Evolutionary conservation across 2,888 invertebrate species (phyloP).

Genomic region (Pandemis corylana): DNA sequence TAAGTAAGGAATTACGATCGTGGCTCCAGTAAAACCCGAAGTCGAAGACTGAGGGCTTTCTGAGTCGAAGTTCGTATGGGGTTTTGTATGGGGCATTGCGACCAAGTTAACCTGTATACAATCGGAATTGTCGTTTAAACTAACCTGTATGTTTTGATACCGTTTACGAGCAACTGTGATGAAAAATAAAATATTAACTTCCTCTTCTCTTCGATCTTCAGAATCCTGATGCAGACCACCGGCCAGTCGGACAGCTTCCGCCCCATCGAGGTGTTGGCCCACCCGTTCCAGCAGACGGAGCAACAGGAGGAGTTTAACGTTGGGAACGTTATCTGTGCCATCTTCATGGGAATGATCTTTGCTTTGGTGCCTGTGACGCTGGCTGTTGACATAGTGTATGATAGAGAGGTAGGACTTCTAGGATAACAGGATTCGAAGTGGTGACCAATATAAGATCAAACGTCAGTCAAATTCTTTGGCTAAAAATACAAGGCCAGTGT

Average conservation of each 20-base stretch:
- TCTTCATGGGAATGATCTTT: constrained; percentile 93
- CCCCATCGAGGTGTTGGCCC: constrained; percentile 87
- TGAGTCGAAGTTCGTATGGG: too few species aligned
- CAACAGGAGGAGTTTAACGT: constrained; percentile 90
- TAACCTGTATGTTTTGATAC: too few species aligned
- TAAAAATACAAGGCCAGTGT: too few species aligned
- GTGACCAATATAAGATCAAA: too few species aligned
- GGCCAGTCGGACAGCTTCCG: constrained; percentile 73
- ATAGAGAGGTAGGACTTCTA: constrained; percentile 87
- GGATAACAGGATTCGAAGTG: neutral
- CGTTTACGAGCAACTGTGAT: too few species aligned
- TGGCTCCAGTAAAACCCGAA: too few species aligned
- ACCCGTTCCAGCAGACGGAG: constrained; percentile 90
- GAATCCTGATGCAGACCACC: constrained; percentile 71
- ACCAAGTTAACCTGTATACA: too few species aligned
- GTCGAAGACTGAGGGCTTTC: too few species aligned
- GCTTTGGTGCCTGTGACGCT: constrained; percentile 91
- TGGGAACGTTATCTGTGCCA: constrained; percentile 89
- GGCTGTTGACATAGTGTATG: constrained; percentile 92
- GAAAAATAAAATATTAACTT: neutral
- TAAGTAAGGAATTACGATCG: too few species aligned
- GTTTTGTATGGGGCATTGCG: too few species aligned
- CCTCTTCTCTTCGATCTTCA: constrained; percentile 45
- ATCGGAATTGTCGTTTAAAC: too few species aligned
- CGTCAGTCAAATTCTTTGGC: too few species aligned